Evolutionary conservation across 2,113 vertebrate species (phyloP).

Genomic region (Equus przewalskii): DNA sequence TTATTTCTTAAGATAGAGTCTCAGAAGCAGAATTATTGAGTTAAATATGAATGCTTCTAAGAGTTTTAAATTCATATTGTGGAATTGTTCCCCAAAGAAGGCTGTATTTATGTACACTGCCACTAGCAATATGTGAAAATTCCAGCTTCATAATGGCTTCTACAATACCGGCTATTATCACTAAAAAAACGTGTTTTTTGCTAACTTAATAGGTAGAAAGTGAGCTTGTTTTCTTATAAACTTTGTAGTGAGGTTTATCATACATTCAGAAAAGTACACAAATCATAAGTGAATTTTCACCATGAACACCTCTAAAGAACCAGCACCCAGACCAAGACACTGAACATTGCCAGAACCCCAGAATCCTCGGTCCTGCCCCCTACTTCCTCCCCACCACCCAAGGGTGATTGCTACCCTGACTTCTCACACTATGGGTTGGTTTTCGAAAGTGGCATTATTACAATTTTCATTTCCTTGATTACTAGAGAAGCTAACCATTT

Average conservation of each 20-base stretch:
- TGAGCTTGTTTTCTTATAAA: not conserved
- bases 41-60: not conserved
- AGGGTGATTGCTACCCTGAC: not conserved
- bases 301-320: not conserved
- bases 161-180: not conserved
- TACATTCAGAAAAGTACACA: not conserved
- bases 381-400: too few relatives aligned
- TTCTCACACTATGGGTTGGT: not conserved
- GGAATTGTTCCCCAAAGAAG: not conserved
- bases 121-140: not conserved
- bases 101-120: not conserved
- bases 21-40: not conserved
- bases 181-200: not conserved
- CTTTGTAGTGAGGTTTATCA: not conserved
- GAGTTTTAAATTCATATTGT: not conserved
- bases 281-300: not conserved
- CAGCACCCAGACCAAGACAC: not conserved
- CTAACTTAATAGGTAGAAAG: not conserved
- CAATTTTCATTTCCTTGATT: conserved; percentile 16
- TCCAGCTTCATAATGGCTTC: not conserved
- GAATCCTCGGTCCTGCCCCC: not conserved
- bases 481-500: not conserved
- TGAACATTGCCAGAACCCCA: not conserved
- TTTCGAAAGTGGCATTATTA: not conserved
- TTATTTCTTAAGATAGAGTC: conserved; percentile 22